Percentiles rank a stretch among this genome's conserved stretches.
Evolutionary conservation across 1,140 invertebrate genomes (phyloP).

Genomic region (Caerostris darwini): DNA sequence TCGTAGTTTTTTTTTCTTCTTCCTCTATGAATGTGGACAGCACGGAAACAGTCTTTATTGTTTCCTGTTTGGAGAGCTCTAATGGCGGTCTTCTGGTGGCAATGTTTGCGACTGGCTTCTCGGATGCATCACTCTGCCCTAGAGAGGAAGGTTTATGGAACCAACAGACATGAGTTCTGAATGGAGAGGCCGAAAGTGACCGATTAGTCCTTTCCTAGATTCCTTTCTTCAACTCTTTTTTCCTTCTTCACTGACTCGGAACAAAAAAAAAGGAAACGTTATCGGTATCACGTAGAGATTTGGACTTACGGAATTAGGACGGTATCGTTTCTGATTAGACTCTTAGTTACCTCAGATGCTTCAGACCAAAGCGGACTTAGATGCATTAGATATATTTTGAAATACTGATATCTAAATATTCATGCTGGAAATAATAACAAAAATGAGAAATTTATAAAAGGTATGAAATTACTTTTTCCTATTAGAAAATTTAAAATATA

Average conservation of each 20-base stretch:
- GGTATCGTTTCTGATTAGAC: no score
- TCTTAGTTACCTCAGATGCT: no score
- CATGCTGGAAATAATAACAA: no score
- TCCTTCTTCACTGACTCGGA: not conserved
- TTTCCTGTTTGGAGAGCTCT: constrained; percentile 22
- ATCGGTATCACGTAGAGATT: not conserved
- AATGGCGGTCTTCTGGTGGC: not conserved
- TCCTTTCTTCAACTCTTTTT: not conserved
- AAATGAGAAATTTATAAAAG: no score
- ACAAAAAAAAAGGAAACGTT: not conserved
- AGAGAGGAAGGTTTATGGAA: not conserved
- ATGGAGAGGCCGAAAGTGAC: constrained; percentile 14
- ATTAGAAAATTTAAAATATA: no score
- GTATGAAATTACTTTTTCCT: no score
- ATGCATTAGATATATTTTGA: no score
- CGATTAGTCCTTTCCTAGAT: not conserved
- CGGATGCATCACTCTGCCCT: not conserved
- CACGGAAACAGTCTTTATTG: constrained; percentile 53
- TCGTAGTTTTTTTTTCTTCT: not conserved
- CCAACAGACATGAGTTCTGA: constrained; percentile 2
- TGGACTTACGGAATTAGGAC: not conserved
- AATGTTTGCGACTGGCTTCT: constrained; percentile 24
- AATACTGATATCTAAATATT: no score
- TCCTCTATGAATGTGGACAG: constrained; percentile 20
- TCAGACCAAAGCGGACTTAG: no score